Conservation (phyloP, 1,140 invertebrate species). For the Cyclargus thomasi region DNA sequence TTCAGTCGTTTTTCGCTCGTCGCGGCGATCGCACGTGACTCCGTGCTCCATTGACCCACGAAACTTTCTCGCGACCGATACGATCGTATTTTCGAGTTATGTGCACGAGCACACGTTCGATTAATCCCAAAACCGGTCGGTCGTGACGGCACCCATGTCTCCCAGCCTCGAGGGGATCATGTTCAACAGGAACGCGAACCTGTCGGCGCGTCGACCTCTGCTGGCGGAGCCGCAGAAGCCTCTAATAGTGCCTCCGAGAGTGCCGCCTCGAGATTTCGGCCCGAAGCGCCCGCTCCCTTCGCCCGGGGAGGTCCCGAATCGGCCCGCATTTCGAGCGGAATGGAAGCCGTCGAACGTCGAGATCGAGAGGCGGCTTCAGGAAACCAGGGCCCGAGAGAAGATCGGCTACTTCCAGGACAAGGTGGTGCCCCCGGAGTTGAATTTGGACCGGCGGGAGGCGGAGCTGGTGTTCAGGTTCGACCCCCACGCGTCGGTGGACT, state of each 20-base stretch:
- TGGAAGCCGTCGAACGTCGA: conserved; percentile 70
- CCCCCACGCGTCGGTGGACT: conserved; percentile 60
- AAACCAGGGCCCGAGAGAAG: conserved; percentile 61
- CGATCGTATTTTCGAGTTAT: conserved; percentile 52
- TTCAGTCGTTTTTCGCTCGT: conserved; percentile 20
- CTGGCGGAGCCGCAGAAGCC: conserved; percentile 67
- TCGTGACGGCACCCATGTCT: conserved; percentile 70
- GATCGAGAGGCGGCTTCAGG: conserved; percentile 64
- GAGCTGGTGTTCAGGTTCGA: conserved; percentile 69
- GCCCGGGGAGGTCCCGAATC: conserved; percentile 40
- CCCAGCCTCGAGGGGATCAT: conserved; percentile 69
- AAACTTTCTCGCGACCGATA: conserved; percentile 56
- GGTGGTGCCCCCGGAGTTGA: conserved; percentile 59
- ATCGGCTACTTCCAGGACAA: conserved; percentile 68
- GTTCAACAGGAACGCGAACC: conserved; percentile 70
- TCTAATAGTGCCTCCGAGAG: conserved; percentile 59
- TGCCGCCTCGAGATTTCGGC: conserved; percentile 59
- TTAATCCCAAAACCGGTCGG: conserved; percentile 37
- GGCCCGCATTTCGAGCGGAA: conserved; percentile 49
- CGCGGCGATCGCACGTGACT: conserved; percentile 29
- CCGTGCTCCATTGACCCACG: conserved; percentile 29
- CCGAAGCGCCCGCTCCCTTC: conserved; percentile 50
- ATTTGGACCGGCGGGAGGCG: conserved; percentile 61
- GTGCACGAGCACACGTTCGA: conserved; percentile 60
- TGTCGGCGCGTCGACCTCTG: conserved; percentile 66